A percentile compares a stretch with the other conserved stretches of the same genome.
phyloP scores from a whole-genome alignment of 1,140 invertebrate species.

The Campoletis sonorensis region DNA sequence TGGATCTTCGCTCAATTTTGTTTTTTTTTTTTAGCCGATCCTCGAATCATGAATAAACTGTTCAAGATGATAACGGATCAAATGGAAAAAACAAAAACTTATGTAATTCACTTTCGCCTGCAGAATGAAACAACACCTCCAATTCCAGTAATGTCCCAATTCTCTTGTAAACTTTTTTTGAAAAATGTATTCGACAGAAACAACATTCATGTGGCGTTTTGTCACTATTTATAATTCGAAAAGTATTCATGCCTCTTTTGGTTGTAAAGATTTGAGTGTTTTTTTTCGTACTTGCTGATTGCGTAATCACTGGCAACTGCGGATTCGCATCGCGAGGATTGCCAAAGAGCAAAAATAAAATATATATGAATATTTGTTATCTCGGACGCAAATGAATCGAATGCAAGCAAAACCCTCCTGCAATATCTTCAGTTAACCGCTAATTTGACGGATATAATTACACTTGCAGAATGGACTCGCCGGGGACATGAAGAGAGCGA shows the following conservation, averaged over 20 bases:
- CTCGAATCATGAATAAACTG: too few species aligned
- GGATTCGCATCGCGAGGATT: not conserved
- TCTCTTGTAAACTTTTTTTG: too few species aligned
- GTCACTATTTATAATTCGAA: not conserved
- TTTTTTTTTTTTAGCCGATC: not conserved
- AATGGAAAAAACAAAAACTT: too few species aligned
- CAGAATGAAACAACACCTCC: too few species aligned
- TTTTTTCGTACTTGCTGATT: not conserved
- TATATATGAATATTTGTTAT: not conserved
- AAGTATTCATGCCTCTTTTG: not conserved
- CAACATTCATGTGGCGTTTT: not conserved
- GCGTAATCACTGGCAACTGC: not conserved
- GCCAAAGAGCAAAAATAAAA: not conserved
- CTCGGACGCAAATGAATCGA: not conserved
- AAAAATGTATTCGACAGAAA: too few species aligned
- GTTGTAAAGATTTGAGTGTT: too few species aligned
- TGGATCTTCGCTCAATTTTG: not conserved
- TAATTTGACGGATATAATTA: constrained; percentile 52
- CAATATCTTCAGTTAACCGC: constrained; percentile 44
- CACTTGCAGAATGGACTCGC: constrained; percentile 48
- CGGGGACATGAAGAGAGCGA: constrained; percentile 4
- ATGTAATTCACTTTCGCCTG: too few species aligned
- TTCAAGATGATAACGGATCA: too few species aligned
- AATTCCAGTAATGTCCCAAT: too few species aligned
- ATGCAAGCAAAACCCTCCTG: constrained; percentile 7